These are phyloP conservation scores for Pseudobourletiella spinata DNA, from an alignment of 1,140 invertebrate species.

Conservation along the genomic window DNA sequence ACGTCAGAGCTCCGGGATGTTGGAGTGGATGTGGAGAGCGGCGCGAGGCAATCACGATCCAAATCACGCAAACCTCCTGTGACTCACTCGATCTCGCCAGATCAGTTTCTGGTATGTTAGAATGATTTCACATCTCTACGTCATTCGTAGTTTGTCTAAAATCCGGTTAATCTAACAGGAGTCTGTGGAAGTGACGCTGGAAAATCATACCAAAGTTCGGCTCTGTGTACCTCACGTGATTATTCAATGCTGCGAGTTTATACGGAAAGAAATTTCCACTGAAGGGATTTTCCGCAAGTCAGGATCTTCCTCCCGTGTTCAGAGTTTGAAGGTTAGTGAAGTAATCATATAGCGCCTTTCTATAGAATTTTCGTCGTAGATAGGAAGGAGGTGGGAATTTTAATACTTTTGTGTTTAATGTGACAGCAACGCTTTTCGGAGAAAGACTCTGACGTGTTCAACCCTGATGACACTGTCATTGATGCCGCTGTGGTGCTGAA, in stretches of 20 bases:
- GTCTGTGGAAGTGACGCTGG: neutral
- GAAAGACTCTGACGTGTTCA: neutral
- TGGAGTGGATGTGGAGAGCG: neutral
- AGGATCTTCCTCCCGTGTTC: slow-evolving; percentile 8
- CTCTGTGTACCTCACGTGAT: neutral
- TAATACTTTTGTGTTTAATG: neutral
- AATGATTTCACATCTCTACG: neutral
- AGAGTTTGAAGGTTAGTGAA: slow-evolving; percentile 22
- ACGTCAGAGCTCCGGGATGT: neutral
- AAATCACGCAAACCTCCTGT: neutral
- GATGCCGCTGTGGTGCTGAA: slow-evolving; percentile 29
- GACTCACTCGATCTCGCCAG: neutral
- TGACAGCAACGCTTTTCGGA: slow-evolving; percentile 17
- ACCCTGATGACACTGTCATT: slow-evolving; percentile 19
- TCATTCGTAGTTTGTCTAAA: neutral
- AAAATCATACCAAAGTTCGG: neutral
- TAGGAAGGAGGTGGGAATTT: neutral
- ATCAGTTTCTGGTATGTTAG: slow-evolving; percentile 4
- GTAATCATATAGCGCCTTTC: neutral
- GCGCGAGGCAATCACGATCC: neutral
- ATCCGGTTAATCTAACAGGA: too few species aligned
- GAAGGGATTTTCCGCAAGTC: slow-evolving; percentile 31
- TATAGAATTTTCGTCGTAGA: neutral
- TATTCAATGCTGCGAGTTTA: slow-evolving; percentile 14
- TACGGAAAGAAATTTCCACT: slow-evolving; percentile 20